These are phyloP conservation scores for Campoplex nolae DNA, from an alignment of 2,888 invertebrate species.

Conservation along the genomic window DNA sequence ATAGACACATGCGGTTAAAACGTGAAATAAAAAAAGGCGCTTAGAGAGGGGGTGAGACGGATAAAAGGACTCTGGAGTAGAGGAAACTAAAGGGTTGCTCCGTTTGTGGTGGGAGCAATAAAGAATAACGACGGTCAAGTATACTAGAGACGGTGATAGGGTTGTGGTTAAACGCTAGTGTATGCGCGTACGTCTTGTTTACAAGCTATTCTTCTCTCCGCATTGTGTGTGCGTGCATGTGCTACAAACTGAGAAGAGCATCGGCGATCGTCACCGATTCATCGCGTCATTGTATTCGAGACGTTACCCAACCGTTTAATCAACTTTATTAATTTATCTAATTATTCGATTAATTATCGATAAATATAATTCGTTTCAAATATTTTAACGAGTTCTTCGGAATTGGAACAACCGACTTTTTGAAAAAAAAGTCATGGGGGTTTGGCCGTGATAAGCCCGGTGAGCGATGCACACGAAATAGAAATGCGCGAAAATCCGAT, in stretches of 20 bases:
- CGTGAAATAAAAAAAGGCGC: slow-evolving; percentile 12
- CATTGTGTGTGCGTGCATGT: slow-evolving; percentile 32
- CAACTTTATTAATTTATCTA: slow-evolving; percentile 1
- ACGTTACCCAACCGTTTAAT: background rate
- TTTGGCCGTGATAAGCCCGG: slow-evolving; percentile 32
- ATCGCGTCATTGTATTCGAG: slow-evolving; percentile 9
- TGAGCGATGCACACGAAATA: slow-evolving; percentile 53
- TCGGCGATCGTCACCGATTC: slow-evolving; percentile 10
- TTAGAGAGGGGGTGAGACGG: slow-evolving; percentile 42
- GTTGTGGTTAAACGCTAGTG: slow-evolving; percentile 3
- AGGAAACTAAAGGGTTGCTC: slow-evolving; percentile 29
- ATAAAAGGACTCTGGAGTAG: slow-evolving; percentile 40
- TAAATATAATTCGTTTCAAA: background rate
- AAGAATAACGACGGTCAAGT: slow-evolving; percentile 34
- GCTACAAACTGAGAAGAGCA: slow-evolving; percentile 46
- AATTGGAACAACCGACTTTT: background rate
- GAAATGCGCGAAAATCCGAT: slow-evolving; percentile 33
- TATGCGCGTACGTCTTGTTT: slow-evolving; percentile 61
- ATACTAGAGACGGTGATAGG: slow-evolving; percentile 27
- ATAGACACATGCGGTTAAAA: background rate
- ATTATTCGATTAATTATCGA: background rate
- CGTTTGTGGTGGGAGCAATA: slow-evolving; percentile 44
- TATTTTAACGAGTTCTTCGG: background rate
- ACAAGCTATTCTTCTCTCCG: slow-evolving; percentile 53
- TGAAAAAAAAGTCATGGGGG: background rate